phyloP scores from a whole-genome alignment of 2,797 vertebrate genomes.

The Holocentrus rufus region DNA sequence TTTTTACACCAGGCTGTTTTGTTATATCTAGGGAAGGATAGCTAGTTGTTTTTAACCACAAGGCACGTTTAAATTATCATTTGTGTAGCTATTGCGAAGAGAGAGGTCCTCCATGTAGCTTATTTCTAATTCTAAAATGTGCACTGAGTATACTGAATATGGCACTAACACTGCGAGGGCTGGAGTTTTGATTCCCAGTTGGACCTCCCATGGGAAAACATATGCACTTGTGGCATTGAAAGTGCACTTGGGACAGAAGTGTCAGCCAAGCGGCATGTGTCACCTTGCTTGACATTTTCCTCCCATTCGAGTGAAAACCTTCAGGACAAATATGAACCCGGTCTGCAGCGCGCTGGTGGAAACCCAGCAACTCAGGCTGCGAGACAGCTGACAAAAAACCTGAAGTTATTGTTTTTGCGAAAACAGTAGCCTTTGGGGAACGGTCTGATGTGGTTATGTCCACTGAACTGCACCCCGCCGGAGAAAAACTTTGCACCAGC shows the following conservation, averaged over 20 bases:
- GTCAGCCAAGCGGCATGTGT: conserved; percentile 64
- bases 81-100: too few relatives aligned
- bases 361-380: conserved; percentile 30
- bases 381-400: conserved; percentile 31
- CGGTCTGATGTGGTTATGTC: conserved; percentile 53
- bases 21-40: not conserved
- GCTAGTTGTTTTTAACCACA: too few relatives aligned
- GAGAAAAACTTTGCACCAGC: conserved; percentile 27
- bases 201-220: conserved; percentile 16
- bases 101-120: too few relatives aligned
- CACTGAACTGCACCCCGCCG: conserved; percentile 52
- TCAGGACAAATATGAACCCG: conserved; percentile 50
- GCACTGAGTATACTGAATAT: not conserved
- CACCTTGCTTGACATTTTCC: conserved; percentile 51
- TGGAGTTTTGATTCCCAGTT: conserved; percentile 4
- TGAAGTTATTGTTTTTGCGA: conserved; percentile 67
- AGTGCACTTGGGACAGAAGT: conserved; percentile 34
- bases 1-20: not conserved
- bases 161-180: not conserved
- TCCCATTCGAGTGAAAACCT: conserved; percentile 55
- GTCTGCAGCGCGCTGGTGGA: conserved; percentile 16
- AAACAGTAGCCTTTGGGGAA: conserved; percentile 60
- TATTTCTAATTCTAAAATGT: too few relatives aligned
- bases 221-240: conserved; percentile 7
- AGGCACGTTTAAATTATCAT: too few relatives aligned